A percentile compares a stretch with the other conserved stretches of the same genome.
Evolutionary conservation across 2,888 invertebrate genomes (phyloP).

Genomic region (Rhagophthalmus giganteus): DNA sequence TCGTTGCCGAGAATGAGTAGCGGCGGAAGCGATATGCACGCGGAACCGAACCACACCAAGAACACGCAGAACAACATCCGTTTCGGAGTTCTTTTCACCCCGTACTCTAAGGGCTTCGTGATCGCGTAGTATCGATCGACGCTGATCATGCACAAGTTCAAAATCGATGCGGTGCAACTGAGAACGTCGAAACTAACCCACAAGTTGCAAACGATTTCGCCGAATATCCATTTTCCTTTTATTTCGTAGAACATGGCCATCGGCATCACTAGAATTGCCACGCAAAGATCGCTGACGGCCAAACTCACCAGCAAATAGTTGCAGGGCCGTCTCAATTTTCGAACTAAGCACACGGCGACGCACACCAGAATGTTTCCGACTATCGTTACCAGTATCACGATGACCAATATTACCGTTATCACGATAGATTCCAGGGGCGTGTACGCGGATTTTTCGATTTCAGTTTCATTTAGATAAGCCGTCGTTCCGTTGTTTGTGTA

Average conservation of each 20-base stretch:
- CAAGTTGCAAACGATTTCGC: slow-evolving; percentile 86
- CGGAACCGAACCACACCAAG: slow-evolving; percentile 91
- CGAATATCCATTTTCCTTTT: slow-evolving; percentile 91
- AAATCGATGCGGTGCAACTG: slow-evolving; percentile 97
- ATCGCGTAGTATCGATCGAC: slow-evolving; percentile 94
- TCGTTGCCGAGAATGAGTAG: slow-evolving; percentile 87
- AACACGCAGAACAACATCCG: slow-evolving; percentile 90
- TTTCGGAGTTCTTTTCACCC: slow-evolving; percentile 89
- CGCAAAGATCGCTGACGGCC: slow-evolving; percentile 95
- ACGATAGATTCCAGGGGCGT: slow-evolving; percentile 62
- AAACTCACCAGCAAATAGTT: slow-evolving; percentile 92
- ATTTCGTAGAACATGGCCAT: slow-evolving; percentile 94
- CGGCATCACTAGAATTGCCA: slow-evolving; percentile 95
- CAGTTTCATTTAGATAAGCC: slow-evolving; percentile 43
- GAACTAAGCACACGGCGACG: slow-evolving; percentile 74
- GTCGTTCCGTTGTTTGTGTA: slow-evolving; percentile 33
- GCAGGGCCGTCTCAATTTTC: slow-evolving; percentile 85
- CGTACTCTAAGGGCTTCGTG: slow-evolving; percentile 92
- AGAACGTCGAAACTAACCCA: slow-evolving; percentile 98
- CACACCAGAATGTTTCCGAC: slow-evolving; percentile 86
- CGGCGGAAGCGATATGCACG: slow-evolving; percentile 91
- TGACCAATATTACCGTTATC: slow-evolving; percentile 71
- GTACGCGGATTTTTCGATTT: slow-evolving; percentile 27
- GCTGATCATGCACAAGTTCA: slow-evolving; percentile 97
- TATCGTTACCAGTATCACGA: slow-evolving; percentile 78